Evolutionary conservation across 1,140 invertebrate genomes (phyloP).

Genomic region (Acyrthosiphon pisum): DNA sequence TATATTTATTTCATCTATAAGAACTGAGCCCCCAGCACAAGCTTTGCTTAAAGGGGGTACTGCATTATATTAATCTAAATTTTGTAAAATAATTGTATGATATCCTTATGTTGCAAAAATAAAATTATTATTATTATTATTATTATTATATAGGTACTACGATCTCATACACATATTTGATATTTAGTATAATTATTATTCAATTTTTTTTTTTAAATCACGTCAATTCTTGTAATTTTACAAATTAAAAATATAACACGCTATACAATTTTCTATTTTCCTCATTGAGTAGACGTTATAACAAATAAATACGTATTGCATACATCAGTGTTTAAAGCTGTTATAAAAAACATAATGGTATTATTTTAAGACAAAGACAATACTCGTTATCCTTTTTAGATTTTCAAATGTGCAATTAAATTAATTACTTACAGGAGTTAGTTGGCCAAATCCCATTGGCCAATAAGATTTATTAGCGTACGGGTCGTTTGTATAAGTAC

Average conservation of each 20-base stretch:
- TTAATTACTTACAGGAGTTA: constrained; percentile 74
- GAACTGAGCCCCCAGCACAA: too few relatives aligned
- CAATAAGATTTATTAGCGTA: constrained; percentile 73
- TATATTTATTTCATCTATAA: too few relatives aligned
- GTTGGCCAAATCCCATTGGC: constrained; percentile 78
- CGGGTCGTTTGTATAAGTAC: constrained; percentile 80
- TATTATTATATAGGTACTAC: too few relatives aligned
- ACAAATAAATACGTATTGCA: background rate
- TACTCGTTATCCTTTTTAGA: background rate
- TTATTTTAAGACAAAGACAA: background rate
- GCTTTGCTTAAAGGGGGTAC: too few relatives aligned
- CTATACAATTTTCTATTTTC: background rate
- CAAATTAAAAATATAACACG: background rate
- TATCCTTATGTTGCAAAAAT: too few relatives aligned
- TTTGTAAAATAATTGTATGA: too few relatives aligned
- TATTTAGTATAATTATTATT: background rate
- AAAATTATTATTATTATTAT: too few relatives aligned
- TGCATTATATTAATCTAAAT: too few relatives aligned
- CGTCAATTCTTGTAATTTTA: background rate
- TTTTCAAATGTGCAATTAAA: background rate
- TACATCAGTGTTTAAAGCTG: background rate
- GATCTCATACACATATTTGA: background rate
- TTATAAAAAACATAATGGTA: background rate
- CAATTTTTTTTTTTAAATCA: background rate
- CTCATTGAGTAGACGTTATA: background rate